Conservation (phyloP, 2,888 invertebrate species). For the Thymelicus acteon region DNA sequence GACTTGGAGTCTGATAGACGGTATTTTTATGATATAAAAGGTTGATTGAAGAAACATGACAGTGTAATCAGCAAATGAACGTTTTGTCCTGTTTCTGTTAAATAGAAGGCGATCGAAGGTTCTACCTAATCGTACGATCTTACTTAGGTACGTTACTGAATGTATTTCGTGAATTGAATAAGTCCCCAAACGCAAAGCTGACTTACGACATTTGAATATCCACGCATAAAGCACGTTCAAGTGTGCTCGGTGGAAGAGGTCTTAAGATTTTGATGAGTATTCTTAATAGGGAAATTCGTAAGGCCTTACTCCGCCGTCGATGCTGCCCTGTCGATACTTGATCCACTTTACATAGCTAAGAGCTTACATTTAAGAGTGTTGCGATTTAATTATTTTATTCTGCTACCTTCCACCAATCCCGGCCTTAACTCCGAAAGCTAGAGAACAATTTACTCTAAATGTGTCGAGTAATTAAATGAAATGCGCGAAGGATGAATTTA, state of each 20-base stretch:
- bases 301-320: not conserved
- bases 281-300: conserved; percentile 23
- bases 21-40: too few species aligned
- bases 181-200: not conserved
- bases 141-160: not conserved
- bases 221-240: conserved; percentile 15
- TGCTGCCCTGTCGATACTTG: not conserved
- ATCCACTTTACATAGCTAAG: conserved; percentile 14
- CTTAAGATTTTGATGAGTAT: conserved; percentile 23
- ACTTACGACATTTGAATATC: conserved; percentile 18
- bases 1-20: too few species aligned
- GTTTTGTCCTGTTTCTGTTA: too few species aligned
- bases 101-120: too few species aligned
- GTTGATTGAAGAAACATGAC: too few species aligned
- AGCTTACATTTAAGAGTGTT: conserved; percentile 10
- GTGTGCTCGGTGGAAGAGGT: conserved; percentile 12
- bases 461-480: conserved; percentile 22
- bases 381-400: conserved; percentile 23
- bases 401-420: not conserved
- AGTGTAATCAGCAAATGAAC: too few species aligned
- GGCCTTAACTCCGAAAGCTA: conserved; percentile 1
- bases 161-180: not conserved
- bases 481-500: too few species aligned
- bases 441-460: conserved; percentile 9
- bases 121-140: too few species aligned